Percentiles rank a stretch among this genome's conserved stretches.
Evolutionary conservation across 2,113 vertebrate genomes (phyloP).

Genomic region (Aldabrachelys gigantea): DNA sequence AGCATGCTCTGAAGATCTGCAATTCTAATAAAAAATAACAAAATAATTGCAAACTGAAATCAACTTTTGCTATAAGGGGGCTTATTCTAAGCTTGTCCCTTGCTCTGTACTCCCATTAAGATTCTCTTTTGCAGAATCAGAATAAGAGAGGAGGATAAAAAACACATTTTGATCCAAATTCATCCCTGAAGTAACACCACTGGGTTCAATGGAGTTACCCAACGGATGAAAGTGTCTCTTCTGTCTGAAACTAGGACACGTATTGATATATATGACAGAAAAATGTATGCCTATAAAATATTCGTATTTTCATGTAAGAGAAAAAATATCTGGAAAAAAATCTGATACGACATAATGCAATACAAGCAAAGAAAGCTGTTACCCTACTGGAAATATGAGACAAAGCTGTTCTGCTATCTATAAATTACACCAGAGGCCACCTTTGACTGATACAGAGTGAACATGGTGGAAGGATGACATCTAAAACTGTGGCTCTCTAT

Average conservation of each 20-base stretch:
- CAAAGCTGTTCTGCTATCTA: not conserved
- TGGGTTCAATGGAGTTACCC: not conserved
- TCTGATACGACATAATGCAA: not conserved
- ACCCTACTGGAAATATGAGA: not conserved
- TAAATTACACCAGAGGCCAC: not conserved
- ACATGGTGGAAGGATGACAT: not conserved
- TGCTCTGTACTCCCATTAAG: not conserved
- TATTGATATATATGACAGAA: not conserved
- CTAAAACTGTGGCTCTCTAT: not conserved
- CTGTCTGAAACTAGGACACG: not conserved
- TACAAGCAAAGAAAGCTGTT: not conserved
- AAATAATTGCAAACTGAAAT: not conserved
- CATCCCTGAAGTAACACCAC: not conserved
- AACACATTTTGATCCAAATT: not conserved
- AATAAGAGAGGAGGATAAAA: not conserved
- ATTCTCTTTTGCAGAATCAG: not conserved
- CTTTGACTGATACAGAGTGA: not conserved
- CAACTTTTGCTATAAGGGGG: not conserved
- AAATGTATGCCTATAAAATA: not conserved
- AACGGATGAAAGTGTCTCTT: not conserved
- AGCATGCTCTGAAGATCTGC: not conserved
- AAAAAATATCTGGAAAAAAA: not conserved
- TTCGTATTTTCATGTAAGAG: not conserved
- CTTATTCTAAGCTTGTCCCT: not conserved
- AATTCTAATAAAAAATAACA: not conserved